These are phyloP conservation scores for Leguminivora glycinivorella DNA, from an alignment of 1,140 invertebrate genomes.

Conservation along the genomic window DNA sequence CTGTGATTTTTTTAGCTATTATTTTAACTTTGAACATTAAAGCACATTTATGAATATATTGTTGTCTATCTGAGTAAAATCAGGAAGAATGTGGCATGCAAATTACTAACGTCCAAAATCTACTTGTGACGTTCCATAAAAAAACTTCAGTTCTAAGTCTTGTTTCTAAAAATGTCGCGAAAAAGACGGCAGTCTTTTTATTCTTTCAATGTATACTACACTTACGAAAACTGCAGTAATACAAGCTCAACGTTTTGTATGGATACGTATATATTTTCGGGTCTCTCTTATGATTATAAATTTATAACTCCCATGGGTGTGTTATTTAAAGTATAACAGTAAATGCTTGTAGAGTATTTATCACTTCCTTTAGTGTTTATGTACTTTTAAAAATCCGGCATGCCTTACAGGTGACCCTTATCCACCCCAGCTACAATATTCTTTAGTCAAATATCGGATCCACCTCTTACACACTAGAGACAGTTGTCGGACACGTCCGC, in stretches of 20 bases:
- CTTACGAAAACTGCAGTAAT: background rate
- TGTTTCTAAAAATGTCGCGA: background rate
- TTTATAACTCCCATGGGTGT: too few relatives aligned
- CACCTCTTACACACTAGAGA: too few relatives aligned
- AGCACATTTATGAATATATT: background rate
- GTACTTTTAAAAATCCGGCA: too few relatives aligned
- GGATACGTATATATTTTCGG: background rate
- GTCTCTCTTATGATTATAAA: too few relatives aligned
- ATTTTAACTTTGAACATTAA: conserved; percentile 22
- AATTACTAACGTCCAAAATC: background rate
- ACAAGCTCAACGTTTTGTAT: background rate
- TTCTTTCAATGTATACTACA: background rate
- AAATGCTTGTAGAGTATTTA: background rate
- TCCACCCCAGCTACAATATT: too few relatives aligned
- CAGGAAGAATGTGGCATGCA: background rate
- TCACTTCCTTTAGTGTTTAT: background rate
- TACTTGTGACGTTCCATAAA: background rate
- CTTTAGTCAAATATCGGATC: too few relatives aligned
- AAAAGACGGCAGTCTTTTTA: background rate
- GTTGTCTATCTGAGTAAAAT: background rate
- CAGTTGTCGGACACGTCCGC: too few relatives aligned
- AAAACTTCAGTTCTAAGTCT: background rate
- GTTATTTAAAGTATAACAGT: background rate
- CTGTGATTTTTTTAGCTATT: conserved; percentile 4
- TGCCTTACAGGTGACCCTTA: too few relatives aligned